Evolutionary conservation across 2,888 invertebrate genomes (phyloP), one percentile per base, ranked within the genome.

Genomic region (Lacanobia oleracea): DNA sequence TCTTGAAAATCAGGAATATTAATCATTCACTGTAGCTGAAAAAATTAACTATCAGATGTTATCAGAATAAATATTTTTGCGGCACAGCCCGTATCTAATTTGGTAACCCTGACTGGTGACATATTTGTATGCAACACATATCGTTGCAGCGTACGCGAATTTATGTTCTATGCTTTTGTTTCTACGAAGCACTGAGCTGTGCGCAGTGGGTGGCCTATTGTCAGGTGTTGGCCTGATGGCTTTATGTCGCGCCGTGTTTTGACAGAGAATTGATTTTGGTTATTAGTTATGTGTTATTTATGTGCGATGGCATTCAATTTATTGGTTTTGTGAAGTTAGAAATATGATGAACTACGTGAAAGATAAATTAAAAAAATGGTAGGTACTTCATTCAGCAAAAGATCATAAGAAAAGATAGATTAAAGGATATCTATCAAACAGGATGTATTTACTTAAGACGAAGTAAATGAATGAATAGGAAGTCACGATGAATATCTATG

Each of bases 171-270:
- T 83, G 84, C 88, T 87, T 90, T 89, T 89, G 88, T 89, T 93
- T 94, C 93, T 90, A 82, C 90, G 93, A 93, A 94, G 81, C 79
- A 79, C 65, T 80, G 83, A 62, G 80, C 89, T 73, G 45, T 37
- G 48, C 90, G 37, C 87, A 77, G 83, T 94, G 94, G 94, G 94
- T 94, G 94, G 86, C 92, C 85, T 82, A 88, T 87, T 89, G 89
- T 90, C 87, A 88, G 79, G 76, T 81, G 82, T 81, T 87, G 82
- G 85, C 51, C 69, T 87, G 81, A 86, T 80, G 76, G 57, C 83
- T 80, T 82, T 74, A 81, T 79, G 63, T 81, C 53, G 16, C 21
- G 53, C 16, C n/a, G 65, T 84, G 66, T 80, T 75, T 65, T 80
- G 65, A 75, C 68, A 75, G 60, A 53, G 43, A 81, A 69, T 84